These are phyloP conservation scores for Dicrostonyx torquatus DNA, from an alignment of 2,797 vertebrate species.

Conservation along the genomic window DNA sequence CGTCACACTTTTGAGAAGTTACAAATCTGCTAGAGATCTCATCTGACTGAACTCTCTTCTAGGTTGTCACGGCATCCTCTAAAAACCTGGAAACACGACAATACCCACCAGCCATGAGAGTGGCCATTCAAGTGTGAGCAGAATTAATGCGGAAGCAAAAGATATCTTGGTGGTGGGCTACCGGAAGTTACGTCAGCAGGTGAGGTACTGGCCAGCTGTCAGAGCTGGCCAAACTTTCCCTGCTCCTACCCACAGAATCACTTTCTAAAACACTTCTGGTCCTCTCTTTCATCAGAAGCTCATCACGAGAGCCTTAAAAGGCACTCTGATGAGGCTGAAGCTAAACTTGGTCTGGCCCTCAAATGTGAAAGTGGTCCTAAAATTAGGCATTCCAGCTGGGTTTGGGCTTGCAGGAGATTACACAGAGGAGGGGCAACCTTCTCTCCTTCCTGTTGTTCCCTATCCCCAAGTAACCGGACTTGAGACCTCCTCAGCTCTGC, in stretches of 20 bases:
- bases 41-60: conserved; percentile 17
- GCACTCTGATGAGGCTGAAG: conserved; percentile 73
- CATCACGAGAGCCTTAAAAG: conserved; percentile 71
- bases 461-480: neutral
- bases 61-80: neutral
- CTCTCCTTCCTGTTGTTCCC: neutral
- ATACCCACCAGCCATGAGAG: neutral
- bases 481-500: neutral
- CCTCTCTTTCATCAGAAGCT: conserved; percentile 56
- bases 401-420: conserved; percentile 61
- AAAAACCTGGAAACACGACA: neutral
- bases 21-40: conserved; percentile 32
- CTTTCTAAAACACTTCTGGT: conserved; percentile 58
- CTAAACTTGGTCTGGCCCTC: conserved; percentile 82
- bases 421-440: accelerated
- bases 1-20: conserved; percentile 53
- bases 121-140: neutral
- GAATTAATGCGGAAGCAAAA: neutral
- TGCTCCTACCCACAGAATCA: neutral
- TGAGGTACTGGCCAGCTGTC: conserved; percentile 8
- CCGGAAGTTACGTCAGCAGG: neutral
- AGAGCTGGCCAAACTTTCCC: neutral
- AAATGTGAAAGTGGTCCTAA: conserved; percentile 74
- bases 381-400: conserved; percentile 81
- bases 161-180: neutral